A percentile compares a stretch with the other conserved stretches of the same genome.
Evolutionary conservation across 2,113 vertebrate species (phyloP).

Genomic region (Motacilla alba): DNA sequence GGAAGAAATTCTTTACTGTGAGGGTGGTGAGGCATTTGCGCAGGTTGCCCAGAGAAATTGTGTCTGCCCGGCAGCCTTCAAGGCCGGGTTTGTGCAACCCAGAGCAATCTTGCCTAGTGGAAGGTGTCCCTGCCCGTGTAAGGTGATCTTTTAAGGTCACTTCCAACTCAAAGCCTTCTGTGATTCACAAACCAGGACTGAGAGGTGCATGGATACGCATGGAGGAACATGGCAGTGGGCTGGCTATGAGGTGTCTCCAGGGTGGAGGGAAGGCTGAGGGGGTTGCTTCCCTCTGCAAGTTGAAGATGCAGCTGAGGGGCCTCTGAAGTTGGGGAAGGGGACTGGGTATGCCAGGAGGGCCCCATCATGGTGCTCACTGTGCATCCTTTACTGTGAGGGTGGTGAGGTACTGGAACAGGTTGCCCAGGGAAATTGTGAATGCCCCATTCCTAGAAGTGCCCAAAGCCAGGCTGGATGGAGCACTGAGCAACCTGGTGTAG

Average conservation of each 20-base stretch:
- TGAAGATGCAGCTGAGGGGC: not conserved
- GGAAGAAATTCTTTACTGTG: not conserved
- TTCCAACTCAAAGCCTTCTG: not conserved
- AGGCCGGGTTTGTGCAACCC: not conserved
- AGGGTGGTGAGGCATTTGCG: not conserved
- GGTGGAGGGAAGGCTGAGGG: not conserved
- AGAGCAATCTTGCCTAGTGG: not conserved
- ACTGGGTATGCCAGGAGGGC: too few species aligned
- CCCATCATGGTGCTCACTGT: too few species aligned
- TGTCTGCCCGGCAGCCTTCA: not conserved
- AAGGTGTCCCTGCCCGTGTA: not conserved
- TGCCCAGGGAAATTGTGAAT: not conserved
- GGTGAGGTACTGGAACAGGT: accelerated
- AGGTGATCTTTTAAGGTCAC: not conserved
- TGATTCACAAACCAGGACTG: not conserved
- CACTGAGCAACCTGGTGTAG: not conserved
- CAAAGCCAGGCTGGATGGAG: not conserved
- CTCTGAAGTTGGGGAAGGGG: accelerated
- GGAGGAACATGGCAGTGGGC: too few species aligned
- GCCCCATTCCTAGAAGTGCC: not conserved
- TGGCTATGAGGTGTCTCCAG: too few species aligned
- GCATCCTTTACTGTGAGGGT: not conserved
- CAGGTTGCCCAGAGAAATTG: not conserved
- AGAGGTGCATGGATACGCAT: accelerated
- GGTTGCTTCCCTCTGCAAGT: accelerated